Evolutionary conservation across 2,113 vertebrate genomes (phyloP), one percentile per base, ranked within the genome.

Genomic region (Heterotilapia buettikoferi): DNA sequence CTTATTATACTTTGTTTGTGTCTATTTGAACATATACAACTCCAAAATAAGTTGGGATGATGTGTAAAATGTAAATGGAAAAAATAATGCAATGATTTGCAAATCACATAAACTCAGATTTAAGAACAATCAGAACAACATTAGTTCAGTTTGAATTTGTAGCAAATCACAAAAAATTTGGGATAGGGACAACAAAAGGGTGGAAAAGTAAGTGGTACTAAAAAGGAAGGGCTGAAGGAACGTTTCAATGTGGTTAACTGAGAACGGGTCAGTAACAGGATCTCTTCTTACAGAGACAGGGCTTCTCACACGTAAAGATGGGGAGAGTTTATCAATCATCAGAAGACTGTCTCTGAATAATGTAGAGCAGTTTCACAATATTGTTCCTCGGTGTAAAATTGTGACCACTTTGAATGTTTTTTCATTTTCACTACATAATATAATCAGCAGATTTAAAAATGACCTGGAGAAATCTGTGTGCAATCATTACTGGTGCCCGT

Each of bases 211-310:
- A 40, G 19, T 21, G 63, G 33, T 40, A 12, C 36, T 40, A 21
- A 68, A 68, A 40, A 68, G 11, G 40, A 40, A 68, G 11, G 14
- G 33, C 19, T 68, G 63, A 7, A 14, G 36, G 63, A 68, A 14
- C 0, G 1, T 5, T 40, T 14, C 21, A 40, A 21, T 71, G 33
- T 24, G 9, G 3, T 24, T 71, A 40, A 71, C 7, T 40, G 63
- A 40, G 63, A 71, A 71, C 7, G 0, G 19, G 11, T 40, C 63
- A 40, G 33, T 38, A 40, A 68, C 61, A 68, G 9, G 19, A 5
- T 38, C 36, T 18, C 57, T 31, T 61, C 63, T 40, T 40, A 0
- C 19, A 68, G 33, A 9, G 11, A 13, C 4, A 43, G 19, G 36
- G 63, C 12, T 71, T 71, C 36, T 71, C 63, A 24, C 36, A 1